Evolutionary conservation across 2,797 vertebrate genomes (phyloP), one percentile per base, ranked within the genome.

Genomic region (Hippopotamyrus pictus): DNA sequence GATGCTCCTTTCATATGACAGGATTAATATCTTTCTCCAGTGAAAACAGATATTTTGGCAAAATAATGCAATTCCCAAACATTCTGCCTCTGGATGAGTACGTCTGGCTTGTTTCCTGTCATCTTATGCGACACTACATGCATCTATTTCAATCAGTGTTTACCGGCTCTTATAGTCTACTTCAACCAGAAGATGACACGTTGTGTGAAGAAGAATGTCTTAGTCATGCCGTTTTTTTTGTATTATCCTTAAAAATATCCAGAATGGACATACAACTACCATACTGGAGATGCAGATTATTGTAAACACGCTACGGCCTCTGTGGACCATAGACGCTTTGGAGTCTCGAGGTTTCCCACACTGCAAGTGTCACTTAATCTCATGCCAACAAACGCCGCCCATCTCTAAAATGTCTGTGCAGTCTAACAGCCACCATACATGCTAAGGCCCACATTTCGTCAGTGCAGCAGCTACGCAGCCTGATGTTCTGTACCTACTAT

Each of bases 81-180:
- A 46, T 85, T 51, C 46, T 85, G 69, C 82, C 54, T 84, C 53
- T 86, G 73, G 89, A 89, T 89, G 88, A 85, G 57, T 86, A 48
- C 12, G 41, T 50, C 83, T 51, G 44, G 11, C 48, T 29, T 25
- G 83, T 44, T 73, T 37, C 69, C 33, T 73, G 29, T 73, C 69
- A 73, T 73, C 4, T 37, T 17, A 14, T 17, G 12, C 33, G 29
- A 73, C 69, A 73, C 29, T 17, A 37, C 33, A 37, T 37, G 69
- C 12, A 69, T 69, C 65, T 69, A 14, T 25, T 69, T 37, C 65
- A 73, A 37, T 73, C 69, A 37, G 12, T 73, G 29, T 73, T 73
- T 73, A 73, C 69, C 12, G 4, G 25, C 25, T 69, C 3, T 73
- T 33, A 73, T 33, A 73, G 65, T 73, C 65, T 37, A 33, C 29